Conservation (phyloP, 2,113 vertebrate genomes). For the Bos indicus region DNA sequence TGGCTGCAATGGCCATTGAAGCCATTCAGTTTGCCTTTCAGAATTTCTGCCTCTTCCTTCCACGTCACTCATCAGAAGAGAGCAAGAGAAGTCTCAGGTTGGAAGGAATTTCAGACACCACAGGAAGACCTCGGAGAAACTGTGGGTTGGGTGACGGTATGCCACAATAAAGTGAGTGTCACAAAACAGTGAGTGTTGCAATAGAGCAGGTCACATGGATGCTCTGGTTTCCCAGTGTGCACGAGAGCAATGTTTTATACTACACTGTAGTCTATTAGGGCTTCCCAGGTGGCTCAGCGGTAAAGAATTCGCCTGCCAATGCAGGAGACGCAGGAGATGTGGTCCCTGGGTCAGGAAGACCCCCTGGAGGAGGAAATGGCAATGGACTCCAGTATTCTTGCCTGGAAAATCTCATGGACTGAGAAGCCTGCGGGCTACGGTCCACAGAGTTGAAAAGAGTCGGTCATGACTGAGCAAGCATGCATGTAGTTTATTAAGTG, state of each 20-base stretch:
- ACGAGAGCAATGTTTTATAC: background rate
- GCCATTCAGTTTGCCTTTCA: accelerated
- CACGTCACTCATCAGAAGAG: background rate
- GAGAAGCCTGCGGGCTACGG: accelerated
- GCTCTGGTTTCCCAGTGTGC: background rate
- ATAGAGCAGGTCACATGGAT: background rate
- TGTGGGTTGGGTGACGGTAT: background rate
- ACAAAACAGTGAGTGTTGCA: background rate
- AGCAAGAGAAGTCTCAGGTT: background rate
- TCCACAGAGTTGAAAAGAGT: background rate
- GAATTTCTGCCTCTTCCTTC: background rate
- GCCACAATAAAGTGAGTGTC: background rate
- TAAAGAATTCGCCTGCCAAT: background rate
- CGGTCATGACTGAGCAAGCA: background rate
- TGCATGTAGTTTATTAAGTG: background rate
- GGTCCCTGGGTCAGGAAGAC: background rate
- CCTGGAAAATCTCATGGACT: background rate
- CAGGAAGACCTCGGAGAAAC: background rate
- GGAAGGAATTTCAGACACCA: background rate
- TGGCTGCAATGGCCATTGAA: accelerated
- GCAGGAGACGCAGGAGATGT: background rate
- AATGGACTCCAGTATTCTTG: background rate
- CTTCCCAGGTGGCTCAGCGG: background rate
- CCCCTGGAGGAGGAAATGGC: background rate
- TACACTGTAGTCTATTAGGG: background rate